These are phyloP conservation scores for Spea hammondii DNA, from an alignment of 2,797 vertebrate species.

Conservation along the genomic window DNA sequence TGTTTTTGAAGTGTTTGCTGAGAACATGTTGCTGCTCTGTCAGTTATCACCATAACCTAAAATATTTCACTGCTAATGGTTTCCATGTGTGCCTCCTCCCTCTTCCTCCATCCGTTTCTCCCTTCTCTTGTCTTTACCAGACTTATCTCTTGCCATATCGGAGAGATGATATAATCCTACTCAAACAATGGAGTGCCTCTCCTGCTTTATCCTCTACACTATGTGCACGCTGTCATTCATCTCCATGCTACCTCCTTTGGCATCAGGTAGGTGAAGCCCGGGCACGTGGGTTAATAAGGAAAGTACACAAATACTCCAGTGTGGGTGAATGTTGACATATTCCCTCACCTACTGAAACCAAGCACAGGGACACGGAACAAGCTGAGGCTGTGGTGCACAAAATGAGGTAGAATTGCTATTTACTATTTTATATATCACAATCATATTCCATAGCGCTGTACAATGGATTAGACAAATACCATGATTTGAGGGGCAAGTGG, in stretches of 20 bases:
- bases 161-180: not conserved
- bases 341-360: no score
- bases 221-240: not conserved
- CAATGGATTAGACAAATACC: not conserved
- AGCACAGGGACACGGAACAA: not conserved
- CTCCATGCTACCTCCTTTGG: slow-evolving; percentile 21
- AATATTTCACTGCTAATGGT: slow-evolving; percentile 22
- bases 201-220: not conserved
- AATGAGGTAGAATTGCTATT: no score
- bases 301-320: not conserved
- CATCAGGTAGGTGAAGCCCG: slow-evolving; percentile 38
- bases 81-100: slow-evolving; percentile 41
- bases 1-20: not conserved
- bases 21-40: not conserved
- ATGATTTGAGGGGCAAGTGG: not conserved
- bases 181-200: slow-evolving; percentile 17
- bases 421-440: no score
- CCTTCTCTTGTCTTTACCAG: not conserved
- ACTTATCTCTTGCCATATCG: not conserved
- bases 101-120: slow-evolving; percentile 7
- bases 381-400: not conserved
- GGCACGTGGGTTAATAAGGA: not conserved
- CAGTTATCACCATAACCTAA: not conserved
- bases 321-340: no score
- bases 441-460: no score